Evolutionary conservation across 2,888 invertebrate species (phyloP).

Genomic region (Caenorhabditis sp.): DNA sequence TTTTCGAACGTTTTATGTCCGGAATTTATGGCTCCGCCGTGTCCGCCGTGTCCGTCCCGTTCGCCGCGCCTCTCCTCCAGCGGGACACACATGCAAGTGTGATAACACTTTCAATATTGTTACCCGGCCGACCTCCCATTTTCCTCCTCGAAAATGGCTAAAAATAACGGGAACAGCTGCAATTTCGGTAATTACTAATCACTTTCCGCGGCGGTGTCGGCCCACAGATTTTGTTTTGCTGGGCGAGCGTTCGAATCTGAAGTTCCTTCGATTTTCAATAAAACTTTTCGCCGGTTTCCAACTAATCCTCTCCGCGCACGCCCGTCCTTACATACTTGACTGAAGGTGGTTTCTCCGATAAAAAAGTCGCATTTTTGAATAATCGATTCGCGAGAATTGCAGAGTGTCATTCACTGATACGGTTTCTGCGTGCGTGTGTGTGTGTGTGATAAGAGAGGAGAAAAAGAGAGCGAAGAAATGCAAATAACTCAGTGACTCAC

Average conservation of each 20-base stretch:
- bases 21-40: slow-evolving; percentile 42
- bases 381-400: slow-evolving; percentile 21
- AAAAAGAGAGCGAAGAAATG: slow-evolving; percentile 15
- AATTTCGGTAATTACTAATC: not conserved
- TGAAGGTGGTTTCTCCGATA: not conserved
- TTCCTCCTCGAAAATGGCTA: slow-evolving; percentile 4
- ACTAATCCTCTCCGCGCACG: no score
- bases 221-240: no score
- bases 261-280: not conserved
- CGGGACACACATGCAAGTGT: no score
- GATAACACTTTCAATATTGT: no score
- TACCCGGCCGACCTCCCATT: no score
- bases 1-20: slow-evolving; percentile 28
- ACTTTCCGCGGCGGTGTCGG: no score
- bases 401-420: slow-evolving; percentile 2
- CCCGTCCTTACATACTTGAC: no score
- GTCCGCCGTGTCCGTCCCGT: slow-evolving; percentile 6
- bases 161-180: slow-evolving; percentile 13
- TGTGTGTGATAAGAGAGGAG: slow-evolving; percentile 13
- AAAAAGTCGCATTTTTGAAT: slow-evolving; percentile 23
- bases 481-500: slow-evolving; percentile 16
- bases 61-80: no score
- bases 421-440: no score
- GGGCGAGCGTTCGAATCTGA: no score
- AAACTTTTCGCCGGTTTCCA: no score